Evolutionary conservation across 1,140 invertebrate genomes (phyloP), one percentile per base, ranked within the genome.

Genomic region (Hylaeus volcanicus): DNA sequence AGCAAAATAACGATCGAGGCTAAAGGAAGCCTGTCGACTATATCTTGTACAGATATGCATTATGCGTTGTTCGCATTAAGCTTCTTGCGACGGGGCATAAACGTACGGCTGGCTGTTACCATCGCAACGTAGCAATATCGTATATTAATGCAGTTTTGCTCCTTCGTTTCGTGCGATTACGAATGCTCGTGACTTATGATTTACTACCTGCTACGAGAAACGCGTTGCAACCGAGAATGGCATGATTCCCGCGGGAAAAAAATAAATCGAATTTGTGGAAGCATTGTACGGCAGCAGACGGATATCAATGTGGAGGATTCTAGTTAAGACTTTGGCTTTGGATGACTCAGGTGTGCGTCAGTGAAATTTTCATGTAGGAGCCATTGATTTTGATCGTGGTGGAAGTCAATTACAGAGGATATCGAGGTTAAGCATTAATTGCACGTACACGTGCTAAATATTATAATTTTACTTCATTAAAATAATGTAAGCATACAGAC

Each of bases 1-100:
- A 78, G 45, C 73, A 61, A 81, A 87, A 73, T 84, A 68, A 86
- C 71, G 74, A 84, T 81, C 70, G 84, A 56, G 53, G 70, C 63
- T 65, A 53, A 78, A 74, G 70, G 64, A 79, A 64, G 74, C 58
- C 66, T 81, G 60, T 69, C 58, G 81, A 63, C 55, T 48, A 66
- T 83, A 74, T 71, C 80, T 71, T 68, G 58, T 73, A 45, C 70
- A 74, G 58, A 79, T 64, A 69, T 72, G 82, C 71, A 60, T 80
- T 80, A 80, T 79, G 71, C 81, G 65, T 74, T 83, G 70, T 61
- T 72, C 55, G 75, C 71, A 79, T 83, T 84, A 83, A 73, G 73
- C 72, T 84, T 74, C 65, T 83, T 79, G 60, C 81, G n/a, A 56
- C 60, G 64, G 41, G 26, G 14, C 53, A 39, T 48, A 75, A 53